Conservation (phyloP, 2,797 vertebrate species). For the Chrosomus eos region DNA sequence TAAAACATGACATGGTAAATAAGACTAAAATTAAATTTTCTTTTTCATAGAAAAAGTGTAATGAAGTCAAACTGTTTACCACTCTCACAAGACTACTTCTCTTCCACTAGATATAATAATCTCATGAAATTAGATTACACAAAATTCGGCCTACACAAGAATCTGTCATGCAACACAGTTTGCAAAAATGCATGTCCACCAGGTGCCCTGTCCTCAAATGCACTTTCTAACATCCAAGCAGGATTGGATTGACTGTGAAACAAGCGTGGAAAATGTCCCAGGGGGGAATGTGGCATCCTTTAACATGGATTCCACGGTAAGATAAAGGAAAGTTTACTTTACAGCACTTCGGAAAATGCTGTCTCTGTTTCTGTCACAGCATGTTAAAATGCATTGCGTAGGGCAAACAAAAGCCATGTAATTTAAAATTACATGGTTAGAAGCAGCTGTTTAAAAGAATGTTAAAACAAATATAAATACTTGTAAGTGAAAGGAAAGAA, state of each 20-base stretch:
- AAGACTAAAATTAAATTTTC: constrained; percentile 20
- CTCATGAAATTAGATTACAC: constrained; percentile 41
- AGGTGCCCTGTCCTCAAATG: constrained; percentile 28
- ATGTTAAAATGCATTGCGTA: constrained; percentile 53
- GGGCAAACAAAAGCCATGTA: constrained; percentile 32
- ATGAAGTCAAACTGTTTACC: constrained; percentile 45
- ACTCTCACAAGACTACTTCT: constrained; percentile 42
- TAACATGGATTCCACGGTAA: constrained; percentile 69
- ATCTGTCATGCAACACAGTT: constrained; percentile 21
- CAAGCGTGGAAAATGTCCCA: constrained; percentile 47
- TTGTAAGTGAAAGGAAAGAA: constrained; percentile 61
- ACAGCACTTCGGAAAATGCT: constrained; percentile 18
- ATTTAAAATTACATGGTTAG: constrained; percentile 30
- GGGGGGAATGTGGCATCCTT: constrained; percentile 62
- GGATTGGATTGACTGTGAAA: constrained; percentile 39
- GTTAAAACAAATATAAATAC: constrained; percentile 59
- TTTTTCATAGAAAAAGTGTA: constrained; percentile 25
- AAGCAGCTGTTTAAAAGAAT: constrained; percentile 67
- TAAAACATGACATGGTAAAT: background rate
- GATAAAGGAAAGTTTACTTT: constrained; percentile 72
- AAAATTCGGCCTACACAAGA: constrained; percentile 36
- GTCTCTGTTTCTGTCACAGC: constrained; percentile 63
- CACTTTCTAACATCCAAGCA: background rate
- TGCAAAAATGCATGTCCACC: constrained; percentile 29
- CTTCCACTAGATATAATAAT: constrained; percentile 42